Evolutionary conservation across 2,113 vertebrate genomes (phyloP).

Genomic region (Hypanus sabinus): DNA sequence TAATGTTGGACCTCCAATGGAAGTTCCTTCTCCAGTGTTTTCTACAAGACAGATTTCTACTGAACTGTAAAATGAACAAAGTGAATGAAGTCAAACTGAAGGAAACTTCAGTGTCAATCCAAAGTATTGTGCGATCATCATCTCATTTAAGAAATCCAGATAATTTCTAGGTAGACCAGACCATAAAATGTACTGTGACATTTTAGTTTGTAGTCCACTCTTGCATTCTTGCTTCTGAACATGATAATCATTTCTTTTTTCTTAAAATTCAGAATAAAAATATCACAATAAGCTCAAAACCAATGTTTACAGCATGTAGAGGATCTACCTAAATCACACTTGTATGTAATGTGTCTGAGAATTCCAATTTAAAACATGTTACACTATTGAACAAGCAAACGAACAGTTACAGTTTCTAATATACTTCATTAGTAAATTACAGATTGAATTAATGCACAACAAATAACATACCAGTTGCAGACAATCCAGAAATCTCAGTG

Average conservation of each 20-base stretch:
- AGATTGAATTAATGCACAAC: neutral
- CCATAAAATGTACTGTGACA: neutral
- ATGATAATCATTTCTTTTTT: neutral
- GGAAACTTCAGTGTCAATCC: neutral
- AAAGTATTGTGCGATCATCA: too few relatives aligned
- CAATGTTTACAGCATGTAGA: neutral
- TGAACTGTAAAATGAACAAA: neutral
- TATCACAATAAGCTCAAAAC: neutral
- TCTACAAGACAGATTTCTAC: too few relatives aligned
- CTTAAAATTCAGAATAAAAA: neutral
- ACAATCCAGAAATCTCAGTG: neutral
- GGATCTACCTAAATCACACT: neutral
- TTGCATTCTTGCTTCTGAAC: neutral
- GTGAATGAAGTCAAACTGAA: neutral
- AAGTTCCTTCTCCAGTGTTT: neutral
- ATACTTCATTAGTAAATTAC: neutral
- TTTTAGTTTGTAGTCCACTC: neutral
- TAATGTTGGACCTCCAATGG: neutral
- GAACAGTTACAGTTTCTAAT: neutral
- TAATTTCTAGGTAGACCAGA: neutral
- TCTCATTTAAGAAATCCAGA: neutral
- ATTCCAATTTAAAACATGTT: neutral
- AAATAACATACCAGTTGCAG: conserved; percentile 7
- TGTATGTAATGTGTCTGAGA: neutral
- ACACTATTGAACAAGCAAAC: neutral